Evolutionary conservation across 2,113 vertebrate species (phyloP).

Genomic region (Mola mola): DNA sequence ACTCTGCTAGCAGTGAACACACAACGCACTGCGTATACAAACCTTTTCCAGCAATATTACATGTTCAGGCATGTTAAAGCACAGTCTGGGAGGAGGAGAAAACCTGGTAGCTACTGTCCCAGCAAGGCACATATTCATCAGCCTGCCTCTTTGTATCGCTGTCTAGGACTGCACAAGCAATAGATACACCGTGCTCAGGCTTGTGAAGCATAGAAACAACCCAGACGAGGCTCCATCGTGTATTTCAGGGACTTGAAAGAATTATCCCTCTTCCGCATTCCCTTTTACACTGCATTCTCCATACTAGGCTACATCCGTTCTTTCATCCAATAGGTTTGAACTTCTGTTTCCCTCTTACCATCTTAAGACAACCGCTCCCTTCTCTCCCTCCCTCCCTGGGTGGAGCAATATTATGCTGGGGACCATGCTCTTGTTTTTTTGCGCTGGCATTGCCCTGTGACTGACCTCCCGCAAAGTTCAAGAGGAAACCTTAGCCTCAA

Average conservation of each 20-base stretch:
- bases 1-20: slow-evolving; percentile 40
- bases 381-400: slow-evolving; percentile 41
- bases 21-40: slow-evolving; percentile 28
- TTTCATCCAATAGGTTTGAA: slow-evolving; percentile 47
- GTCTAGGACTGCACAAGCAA: neutral
- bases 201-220: slow-evolving; percentile 29
- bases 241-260: slow-evolving; percentile 32
- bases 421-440: slow-evolving; percentile 72
- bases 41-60: slow-evolving; percentile 39
- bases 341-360: slow-evolving; percentile 28
- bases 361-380: slow-evolving; percentile 41
- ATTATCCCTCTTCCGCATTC: slow-evolving; percentile 29
- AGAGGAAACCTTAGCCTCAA: slow-evolving; percentile 72
- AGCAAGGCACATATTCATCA: slow-evolving; percentile 34
- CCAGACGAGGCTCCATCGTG: slow-evolving; percentile 5
- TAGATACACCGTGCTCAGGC: slow-evolving; percentile 9
- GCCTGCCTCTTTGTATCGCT: slow-evolving; percentile 37
- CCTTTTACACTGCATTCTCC: slow-evolving; percentile 29
- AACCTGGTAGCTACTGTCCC: slow-evolving; percentile 35
- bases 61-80: slow-evolving; percentile 57
- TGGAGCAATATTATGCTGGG: slow-evolving; percentile 42
- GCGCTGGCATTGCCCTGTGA: slow-evolving; percentile 68
- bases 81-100: slow-evolving; percentile 29
- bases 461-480: slow-evolving; percentile 75
- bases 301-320: slow-evolving; percentile 40